These are phyloP conservation scores for Agonopterix subpropinquella DNA, from an alignment of 2,888 invertebrate species.

Conservation along the genomic window DNA sequence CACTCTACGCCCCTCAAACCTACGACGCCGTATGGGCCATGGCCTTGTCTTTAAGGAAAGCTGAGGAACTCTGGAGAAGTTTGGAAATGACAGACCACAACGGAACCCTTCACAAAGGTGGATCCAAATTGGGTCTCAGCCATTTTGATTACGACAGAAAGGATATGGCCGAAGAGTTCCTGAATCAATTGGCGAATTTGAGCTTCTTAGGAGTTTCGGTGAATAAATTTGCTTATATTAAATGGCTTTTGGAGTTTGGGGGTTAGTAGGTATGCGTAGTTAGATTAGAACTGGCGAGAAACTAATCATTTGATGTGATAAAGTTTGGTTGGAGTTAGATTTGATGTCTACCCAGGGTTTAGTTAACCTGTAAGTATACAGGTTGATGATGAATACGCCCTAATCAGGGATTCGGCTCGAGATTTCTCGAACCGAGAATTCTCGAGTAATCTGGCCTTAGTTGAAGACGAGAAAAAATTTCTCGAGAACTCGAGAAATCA, in stretches of 20 bases:
- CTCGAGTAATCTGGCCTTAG: too few relatives aligned
- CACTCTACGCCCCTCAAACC: conserved; percentile 85
- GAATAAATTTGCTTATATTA: conserved; percentile 9
- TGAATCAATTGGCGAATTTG: conserved; percentile 81
- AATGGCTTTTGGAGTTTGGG: too few relatives aligned
- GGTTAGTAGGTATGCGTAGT: background rate
- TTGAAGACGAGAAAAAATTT: too few relatives aligned
- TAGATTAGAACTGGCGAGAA: too few relatives aligned
- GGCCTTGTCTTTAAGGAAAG: conserved; percentile 82
- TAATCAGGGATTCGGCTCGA: too few relatives aligned
- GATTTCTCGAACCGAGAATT: too few relatives aligned
- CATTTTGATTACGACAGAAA: conserved; percentile 84
- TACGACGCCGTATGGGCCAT: conserved; percentile 96
- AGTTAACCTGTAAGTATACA: too few relatives aligned
- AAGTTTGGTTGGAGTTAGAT: too few relatives aligned
- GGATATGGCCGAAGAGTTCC: conserved; percentile 83
- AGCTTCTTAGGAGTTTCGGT: conserved; percentile 92
- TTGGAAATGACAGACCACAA: conserved; percentile 25
- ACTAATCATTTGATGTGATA: too few relatives aligned
- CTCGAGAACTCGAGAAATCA: too few relatives aligned
- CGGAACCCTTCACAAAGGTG: conserved; percentile 23
- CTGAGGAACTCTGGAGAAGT: conserved; percentile 75
- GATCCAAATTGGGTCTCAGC: conserved; percentile 55
- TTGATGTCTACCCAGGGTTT: too few relatives aligned
- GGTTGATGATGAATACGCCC: too few relatives aligned